These are phyloP conservation scores for Channa striata DNA, from an alignment of 2,797 vertebrate genomes.

Conservation along the genomic window DNA sequence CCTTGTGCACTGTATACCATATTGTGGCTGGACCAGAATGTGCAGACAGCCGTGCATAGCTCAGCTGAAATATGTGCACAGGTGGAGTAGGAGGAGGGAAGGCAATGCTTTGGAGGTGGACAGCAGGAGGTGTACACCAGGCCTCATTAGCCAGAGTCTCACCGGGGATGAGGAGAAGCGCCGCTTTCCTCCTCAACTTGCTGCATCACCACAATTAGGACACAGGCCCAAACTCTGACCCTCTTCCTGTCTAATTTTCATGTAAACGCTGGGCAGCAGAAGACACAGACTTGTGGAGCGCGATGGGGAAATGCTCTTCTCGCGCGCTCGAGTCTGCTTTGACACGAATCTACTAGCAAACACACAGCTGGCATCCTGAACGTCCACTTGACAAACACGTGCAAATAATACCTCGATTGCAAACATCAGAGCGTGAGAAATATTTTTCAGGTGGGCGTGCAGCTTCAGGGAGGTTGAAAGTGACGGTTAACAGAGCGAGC, in stretches of 20 bases:
- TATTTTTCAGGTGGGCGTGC: slow-evolving; percentile 5
- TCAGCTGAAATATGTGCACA: slow-evolving; percentile 61
- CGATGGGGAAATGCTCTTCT: slow-evolving; percentile 18
- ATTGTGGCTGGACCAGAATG: not conserved
- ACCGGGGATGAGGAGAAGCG: slow-evolving; percentile 39
- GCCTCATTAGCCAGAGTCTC: slow-evolving; percentile 73
- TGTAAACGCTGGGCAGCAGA: slow-evolving; percentile 28
- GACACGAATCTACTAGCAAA: slow-evolving; percentile 42
- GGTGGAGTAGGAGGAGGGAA: slow-evolving; percentile 52
- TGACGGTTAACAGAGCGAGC: not conserved
- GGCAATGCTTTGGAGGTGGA: slow-evolving; percentile 41
- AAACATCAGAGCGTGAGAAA: slow-evolving; percentile 25
- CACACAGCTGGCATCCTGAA: slow-evolving; percentile 34
- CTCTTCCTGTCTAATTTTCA: slow-evolving; percentile 56
- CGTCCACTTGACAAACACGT: slow-evolving; percentile 33
- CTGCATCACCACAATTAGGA: slow-evolving; percentile 63
- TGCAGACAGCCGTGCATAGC: slow-evolving; percentile 43
- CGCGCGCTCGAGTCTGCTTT: slow-evolving; percentile 16
- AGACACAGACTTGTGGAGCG: slow-evolving; percentile 26
- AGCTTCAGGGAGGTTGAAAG: slow-evolving; percentile 8
- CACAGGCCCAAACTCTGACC: slow-evolving; percentile 26
- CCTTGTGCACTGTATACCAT: not conserved
- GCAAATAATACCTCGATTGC: slow-evolving; percentile 23
- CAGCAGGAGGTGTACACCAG: slow-evolving; percentile 70
- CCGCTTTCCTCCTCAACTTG: slow-evolving; percentile 61